These are phyloP conservation scores for Fulmarus glacialis DNA, from an alignment of 2,113 vertebrate genomes.

Conservation along the genomic window DNA sequence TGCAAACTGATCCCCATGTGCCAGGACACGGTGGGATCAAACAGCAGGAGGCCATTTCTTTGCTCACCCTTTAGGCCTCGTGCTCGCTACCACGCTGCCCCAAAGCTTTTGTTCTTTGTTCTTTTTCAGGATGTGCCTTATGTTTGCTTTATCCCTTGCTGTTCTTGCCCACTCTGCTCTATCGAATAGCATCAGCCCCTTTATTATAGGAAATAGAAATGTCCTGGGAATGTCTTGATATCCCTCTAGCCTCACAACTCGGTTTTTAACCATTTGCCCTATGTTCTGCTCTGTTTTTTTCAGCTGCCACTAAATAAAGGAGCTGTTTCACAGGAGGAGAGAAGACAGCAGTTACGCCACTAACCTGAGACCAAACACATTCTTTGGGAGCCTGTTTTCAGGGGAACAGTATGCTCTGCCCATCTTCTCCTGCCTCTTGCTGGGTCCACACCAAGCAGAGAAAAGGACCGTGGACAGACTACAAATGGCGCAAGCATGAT, in stretches of 20 bases:
- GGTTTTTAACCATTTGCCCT: background rate
- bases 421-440: background rate
- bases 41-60: background rate
- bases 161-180: background rate
- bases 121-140: background rate
- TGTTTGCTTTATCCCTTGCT: constrained; percentile 43
- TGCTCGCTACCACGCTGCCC: background rate
- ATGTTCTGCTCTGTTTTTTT: background rate
- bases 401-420: background rate
- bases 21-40: background rate
- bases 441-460: background rate
- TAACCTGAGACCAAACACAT: background rate
- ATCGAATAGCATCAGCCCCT: background rate
- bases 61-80: background rate
- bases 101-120: constrained; percentile 12
- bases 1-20: background rate
- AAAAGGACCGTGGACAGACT: background rate
- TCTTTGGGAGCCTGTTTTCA: background rate
- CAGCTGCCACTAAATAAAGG: background rate
- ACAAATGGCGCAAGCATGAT: background rate
- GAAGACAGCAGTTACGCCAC: background rate
- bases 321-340: background rate
- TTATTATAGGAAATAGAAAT: background rate
- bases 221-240: background rate
- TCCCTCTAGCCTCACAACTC: background rate